Evolutionary conservation across 2,888 invertebrate species (phyloP), one percentile per base, ranked within the genome.

Genomic region (Geotrupes spiniger): DNA sequence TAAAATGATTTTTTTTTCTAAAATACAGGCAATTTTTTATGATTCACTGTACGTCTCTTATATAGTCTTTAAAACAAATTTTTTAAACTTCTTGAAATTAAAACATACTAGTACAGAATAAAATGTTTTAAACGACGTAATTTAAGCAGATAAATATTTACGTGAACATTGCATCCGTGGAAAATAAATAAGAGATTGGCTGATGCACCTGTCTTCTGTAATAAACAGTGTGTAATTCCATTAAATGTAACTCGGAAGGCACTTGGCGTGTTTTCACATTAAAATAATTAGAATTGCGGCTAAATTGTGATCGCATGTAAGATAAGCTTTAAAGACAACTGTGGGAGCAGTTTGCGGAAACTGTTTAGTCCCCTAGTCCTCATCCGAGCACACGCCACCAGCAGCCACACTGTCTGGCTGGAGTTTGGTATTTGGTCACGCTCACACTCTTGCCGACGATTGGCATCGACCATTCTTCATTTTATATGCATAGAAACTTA

Each of bases 401-500:
- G 33, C 36, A 33, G 33, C 25, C 21, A 25, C 33, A 31, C 25
- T 26, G 25, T 25, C 17, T 26, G 25, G 31, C 21, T 25, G 25
- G 43, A 25, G 33, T 14, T 31, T 14, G 12, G 12, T 29, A 33
- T 31, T 17, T 27, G 33, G 43, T 36, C 21, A 33, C 17, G 33
- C 33, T 31, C 33, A 17, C 40, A 40, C 40, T 37, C 46, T 45
- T 43, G 49, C 42, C 52, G 54, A 55, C 58, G 55, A 60, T 58
- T 58, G 57, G 58, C 53, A 58, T 47, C 54, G 52, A 42, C 64
- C 63, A 68, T 68, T 69, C 68, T 69, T 70, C 69, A 71, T 71
- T 72, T 68, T 66, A 68, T 72, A 73, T 73, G 72, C 71, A 73
- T 72, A 65, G 71, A 71, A 73, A 71, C 65, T 69, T 71, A 71